phyloP scores from a whole-genome alignment of 2,888 invertebrate genomes.

The Cremastobaeus sp. region DNA sequence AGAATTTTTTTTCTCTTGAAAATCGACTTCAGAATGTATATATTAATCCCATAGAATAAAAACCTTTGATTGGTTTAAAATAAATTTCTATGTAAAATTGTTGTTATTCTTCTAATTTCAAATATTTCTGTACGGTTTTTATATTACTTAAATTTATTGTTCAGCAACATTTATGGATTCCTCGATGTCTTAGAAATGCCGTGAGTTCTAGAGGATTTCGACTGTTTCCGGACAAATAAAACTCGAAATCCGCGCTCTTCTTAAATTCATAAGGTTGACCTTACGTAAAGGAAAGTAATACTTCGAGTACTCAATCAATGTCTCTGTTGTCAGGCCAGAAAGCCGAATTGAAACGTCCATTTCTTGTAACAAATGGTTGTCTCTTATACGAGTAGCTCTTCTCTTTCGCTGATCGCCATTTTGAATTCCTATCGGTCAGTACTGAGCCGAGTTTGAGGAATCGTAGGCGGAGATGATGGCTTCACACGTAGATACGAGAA shows the following conservation, averaged over 20 bases:
- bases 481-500: slow-evolving; percentile 68
- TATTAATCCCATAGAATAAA: too few species aligned
- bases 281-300: slow-evolving; percentile 45
- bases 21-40: too few species aligned
- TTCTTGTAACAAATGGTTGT: slow-evolving; percentile 72
- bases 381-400: slow-evolving; percentile 66
- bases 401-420: slow-evolving; percentile 61
- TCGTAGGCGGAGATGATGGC: slow-evolving; percentile 78
- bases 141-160: slow-evolving; percentile 9
- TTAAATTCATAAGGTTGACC: slow-evolving; percentile 57
- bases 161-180: slow-evolving; percentile 33
- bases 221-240: slow-evolving; percentile 51
- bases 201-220: slow-evolving; percentile 53
- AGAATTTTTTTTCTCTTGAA: too few species aligned
- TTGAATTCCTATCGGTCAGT: slow-evolving; percentile 63
- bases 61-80: background rate
- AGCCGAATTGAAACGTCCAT: slow-evolving; percentile 75
- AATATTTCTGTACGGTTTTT: too few species aligned
- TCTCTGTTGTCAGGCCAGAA: slow-evolving; percentile 59
- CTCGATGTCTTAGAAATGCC: slow-evolving; percentile 40
- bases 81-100: too few species aligned
- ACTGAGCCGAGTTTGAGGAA: slow-evolving; percentile 74
- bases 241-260: slow-evolving; percentile 51
- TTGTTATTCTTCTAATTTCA: too few species aligned
- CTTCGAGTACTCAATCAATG: slow-evolving; percentile 55